A percentile compares a stretch with the other conserved stretches of the same genome.
Evolutionary conservation across 2,888 invertebrate genomes (phyloP).

Genomic region (Masnerella sp.): DNA sequence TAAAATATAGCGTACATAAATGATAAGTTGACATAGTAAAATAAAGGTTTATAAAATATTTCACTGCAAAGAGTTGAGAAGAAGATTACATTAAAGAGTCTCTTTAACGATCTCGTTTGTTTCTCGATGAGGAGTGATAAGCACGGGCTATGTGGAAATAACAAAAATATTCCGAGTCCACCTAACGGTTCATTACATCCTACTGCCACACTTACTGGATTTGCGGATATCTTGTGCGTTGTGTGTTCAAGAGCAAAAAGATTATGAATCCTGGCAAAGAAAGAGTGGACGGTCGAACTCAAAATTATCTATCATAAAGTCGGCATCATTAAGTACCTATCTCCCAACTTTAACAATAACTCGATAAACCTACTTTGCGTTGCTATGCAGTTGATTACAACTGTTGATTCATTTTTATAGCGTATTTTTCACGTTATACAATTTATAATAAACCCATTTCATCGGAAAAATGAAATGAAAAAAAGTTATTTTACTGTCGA

Average conservation of each 20-base stretch:
- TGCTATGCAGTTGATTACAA: constrained; percentile 1
- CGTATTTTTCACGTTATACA: background rate
- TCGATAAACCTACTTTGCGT: constrained; percentile 41
- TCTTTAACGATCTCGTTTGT: constrained; percentile 58
- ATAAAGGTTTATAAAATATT: constrained; percentile 15
- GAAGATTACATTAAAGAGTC: constrained; percentile 42
- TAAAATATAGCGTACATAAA: too few relatives aligned
- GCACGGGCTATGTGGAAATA: constrained; percentile 65
- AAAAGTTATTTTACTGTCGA: background rate
- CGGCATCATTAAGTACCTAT: too few relatives aligned
- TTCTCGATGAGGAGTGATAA: constrained; percentile 52
- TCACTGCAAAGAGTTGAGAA: constrained; percentile 2
- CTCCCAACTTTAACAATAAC: constrained; percentile 28
- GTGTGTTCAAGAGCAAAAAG: constrained; percentile 49
- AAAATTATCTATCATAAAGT: constrained; percentile 41
- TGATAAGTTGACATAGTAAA: constrained; percentile 10
- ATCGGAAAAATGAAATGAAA: background rate
- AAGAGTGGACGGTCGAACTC: constrained; percentile 31
- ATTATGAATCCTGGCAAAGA: constrained; percentile 31
- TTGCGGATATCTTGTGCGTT: constrained; percentile 55
- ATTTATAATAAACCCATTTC: background rate
- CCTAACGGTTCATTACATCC: constrained; percentile 76
- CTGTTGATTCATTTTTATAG: background rate
- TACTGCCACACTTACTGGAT: constrained; percentile 76
- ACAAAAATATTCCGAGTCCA: constrained; percentile 73